Evolutionary conservation across 2,113 vertebrate species (phyloP).

Genomic region (Oncorhynchus gorbuscha): DNA sequence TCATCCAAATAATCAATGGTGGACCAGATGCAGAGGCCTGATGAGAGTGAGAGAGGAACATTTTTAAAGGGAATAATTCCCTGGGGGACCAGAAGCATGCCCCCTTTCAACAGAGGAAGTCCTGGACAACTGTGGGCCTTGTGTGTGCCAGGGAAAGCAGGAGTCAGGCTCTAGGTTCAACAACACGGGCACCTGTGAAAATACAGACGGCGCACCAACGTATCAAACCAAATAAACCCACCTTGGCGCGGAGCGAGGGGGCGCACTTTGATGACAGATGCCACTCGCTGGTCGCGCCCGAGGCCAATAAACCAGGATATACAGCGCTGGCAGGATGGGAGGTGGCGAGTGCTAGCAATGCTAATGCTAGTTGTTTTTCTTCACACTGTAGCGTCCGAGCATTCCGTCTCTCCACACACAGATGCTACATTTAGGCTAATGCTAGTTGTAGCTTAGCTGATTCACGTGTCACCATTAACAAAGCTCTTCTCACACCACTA

Average conservation of each 20-base stretch:
- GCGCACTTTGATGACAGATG: conserved; percentile 68
- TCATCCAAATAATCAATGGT: neutral
- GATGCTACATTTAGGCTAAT: too few species aligned
- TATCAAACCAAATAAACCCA: conserved; percentile 75
- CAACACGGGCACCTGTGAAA: conserved; percentile 73
- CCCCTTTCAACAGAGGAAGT: conserved; percentile 44
- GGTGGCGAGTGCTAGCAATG: neutral
- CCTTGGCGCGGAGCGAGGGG: conserved; percentile 47
- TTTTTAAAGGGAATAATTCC: conserved; percentile 35
- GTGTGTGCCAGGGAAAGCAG: conserved; percentile 63
- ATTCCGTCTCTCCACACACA: too few species aligned
- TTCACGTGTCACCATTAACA: too few species aligned
- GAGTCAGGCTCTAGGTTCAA: conserved; percentile 62
- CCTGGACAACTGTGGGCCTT: conserved; percentile 62
- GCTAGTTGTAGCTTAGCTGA: too few species aligned
- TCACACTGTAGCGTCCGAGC: neutral
- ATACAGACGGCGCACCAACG: conserved; percentile 61
- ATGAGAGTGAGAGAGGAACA: conserved; percentile 20
- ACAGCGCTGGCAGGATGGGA: conserved; percentile 22
- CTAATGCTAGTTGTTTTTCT: conserved; percentile 21
- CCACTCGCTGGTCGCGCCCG: conserved; percentile 54
- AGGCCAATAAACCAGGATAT: conserved; percentile 48
- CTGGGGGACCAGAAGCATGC: conserved; percentile 7
- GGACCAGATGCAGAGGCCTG: neutral
- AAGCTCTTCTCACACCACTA: too few species aligned